Evolutionary conservation across 2,113 vertebrate genomes (phyloP).

Genomic region (Gavialis gangeticus): DNA sequence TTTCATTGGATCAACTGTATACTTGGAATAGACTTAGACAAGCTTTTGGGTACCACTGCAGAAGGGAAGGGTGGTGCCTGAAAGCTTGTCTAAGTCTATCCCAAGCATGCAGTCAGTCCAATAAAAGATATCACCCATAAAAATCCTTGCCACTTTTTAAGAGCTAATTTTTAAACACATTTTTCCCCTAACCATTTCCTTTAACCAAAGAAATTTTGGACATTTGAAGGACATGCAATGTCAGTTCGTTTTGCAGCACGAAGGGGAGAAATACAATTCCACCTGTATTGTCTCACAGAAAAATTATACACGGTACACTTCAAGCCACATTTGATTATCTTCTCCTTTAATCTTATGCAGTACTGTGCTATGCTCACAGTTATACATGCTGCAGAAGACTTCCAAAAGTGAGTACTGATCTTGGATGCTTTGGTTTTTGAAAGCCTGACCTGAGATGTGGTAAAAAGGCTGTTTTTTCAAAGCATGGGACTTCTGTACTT

Average conservation of each 20-base stretch:
- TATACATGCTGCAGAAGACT: not conserved
- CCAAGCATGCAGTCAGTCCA: too few species aligned
- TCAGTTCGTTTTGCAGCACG: not conserved
- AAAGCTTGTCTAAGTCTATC: too few species aligned
- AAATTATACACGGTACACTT: not conserved
- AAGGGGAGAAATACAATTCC: not conserved
- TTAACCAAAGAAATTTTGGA: not conserved
- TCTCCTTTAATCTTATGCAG: not conserved
- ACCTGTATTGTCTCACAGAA: not conserved
- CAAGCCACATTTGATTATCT: not conserved
- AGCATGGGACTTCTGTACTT: not conserved
- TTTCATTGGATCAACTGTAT: too few species aligned
- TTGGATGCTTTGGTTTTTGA: not conserved
- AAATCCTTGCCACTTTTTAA: not conserved
- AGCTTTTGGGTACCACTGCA: too few species aligned
- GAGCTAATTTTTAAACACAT: not conserved
- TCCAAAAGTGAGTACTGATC: slow-evolving; percentile 2
- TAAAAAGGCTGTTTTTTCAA: not conserved
- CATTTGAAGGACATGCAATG: not conserved
- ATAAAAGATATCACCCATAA: too few species aligned
- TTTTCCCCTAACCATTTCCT: not conserved
- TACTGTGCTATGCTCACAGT: not conserved
- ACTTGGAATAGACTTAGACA: too few species aligned
- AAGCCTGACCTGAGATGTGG: not conserved
- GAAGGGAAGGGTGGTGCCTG: too few species aligned